Percentiles rank a stretch among this genome's conserved stretches.
Conservation (phyloP, 2,113 vertebrate species). For the Zosterops japonicus region DNA sequence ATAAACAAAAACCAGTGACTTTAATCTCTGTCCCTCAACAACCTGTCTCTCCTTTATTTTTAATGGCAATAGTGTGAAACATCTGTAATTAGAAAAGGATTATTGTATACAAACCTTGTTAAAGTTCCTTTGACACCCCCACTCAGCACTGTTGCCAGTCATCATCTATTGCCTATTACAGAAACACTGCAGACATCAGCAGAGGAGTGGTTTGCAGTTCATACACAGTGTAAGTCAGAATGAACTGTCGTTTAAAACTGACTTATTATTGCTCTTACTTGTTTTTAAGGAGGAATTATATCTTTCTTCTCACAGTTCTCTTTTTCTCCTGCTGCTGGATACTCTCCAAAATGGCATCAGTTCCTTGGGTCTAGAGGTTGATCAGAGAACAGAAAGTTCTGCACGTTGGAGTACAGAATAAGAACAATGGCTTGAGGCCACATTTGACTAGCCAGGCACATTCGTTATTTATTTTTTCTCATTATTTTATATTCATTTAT, state of each 20-base stretch:
- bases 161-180: neutral
- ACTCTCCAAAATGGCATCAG: neutral
- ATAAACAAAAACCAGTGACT: neutral
- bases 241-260: neutral
- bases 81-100: slow-evolving; percentile 7
- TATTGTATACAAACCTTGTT: neutral
- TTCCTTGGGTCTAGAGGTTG: neutral
- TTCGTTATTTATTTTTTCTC: neutral
- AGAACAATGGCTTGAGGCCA: neutral
- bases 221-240: neutral
- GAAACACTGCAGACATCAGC: neutral
- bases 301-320: neutral
- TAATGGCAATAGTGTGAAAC: neutral
- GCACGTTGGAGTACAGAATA: neutral
- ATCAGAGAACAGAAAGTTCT: neutral
- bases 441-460: neutral
- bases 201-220: neutral
- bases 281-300: neutral
- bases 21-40: neutral
- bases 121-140: neutral
- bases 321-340: neutral
- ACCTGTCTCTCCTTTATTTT: neutral
- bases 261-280: neutral
- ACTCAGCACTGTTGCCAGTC: neutral
- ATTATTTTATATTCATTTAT: neutral